Base-by-base conservation (phyloP, 35 echinoderm and acorn worm species). In the Apostichopus parvimensis region DNA sequence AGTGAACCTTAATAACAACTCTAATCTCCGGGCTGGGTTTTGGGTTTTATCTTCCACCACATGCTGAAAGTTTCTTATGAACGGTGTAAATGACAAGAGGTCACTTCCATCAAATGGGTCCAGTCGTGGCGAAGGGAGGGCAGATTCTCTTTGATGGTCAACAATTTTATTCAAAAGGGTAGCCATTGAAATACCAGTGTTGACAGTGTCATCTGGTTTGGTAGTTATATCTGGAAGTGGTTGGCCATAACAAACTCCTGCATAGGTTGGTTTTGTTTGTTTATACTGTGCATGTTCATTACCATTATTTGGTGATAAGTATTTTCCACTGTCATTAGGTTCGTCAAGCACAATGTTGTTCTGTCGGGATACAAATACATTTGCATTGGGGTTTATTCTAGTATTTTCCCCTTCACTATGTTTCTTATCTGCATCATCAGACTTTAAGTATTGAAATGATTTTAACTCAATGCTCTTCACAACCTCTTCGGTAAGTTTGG, bases 51-150 rank as follows among this genome's bases (percentile, higher is more conserved):
- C 78, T 65, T 94, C 90, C 11, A 96, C 89, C 14, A 85, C 79
- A 90, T 56, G 84, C 25, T 94, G 26, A 25, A 96, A 96, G 20
- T 90, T 91, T n/a, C 79, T 79, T 61, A 83, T 90, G 66, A 94
- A 94, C 6, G 73, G 34, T 17, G 83, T 26, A 23, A 85, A 96
- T 77, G 80, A 77, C 45, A 92, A 83, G 3, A 91, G 56, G 64
- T 94, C 90, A 45, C 59, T 62, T 6, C 93, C 95, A 73, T 73
- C 82, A 55, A 94, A 96, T 23, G 83, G 15, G 23, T 79, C 64
- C 2, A 90, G 18, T 5, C 75, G 61, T 79, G 82, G 90, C 57
- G 56, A 54, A 34, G 93, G 92, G n/a, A 96, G 90, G 8, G 11
- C 59, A 64, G 73, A 6, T 53, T 91, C 90, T 62, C 78, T 91